Evolutionary conservation across 1,140 invertebrate genomes (phyloP).

Genomic region (Pemphigus obesinymphae): DNA sequence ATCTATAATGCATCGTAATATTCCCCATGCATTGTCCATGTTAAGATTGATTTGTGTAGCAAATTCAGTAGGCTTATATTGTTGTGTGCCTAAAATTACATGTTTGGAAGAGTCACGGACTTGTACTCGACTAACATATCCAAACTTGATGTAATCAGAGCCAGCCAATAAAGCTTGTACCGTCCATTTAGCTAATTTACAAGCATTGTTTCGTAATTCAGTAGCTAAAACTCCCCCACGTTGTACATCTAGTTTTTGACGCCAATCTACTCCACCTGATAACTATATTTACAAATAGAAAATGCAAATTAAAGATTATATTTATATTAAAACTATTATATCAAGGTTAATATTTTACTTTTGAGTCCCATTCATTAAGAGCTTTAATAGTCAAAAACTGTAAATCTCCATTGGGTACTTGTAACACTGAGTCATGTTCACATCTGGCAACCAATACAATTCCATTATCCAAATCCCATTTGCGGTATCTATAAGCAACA

Average conservation of each 20-base stretch:
- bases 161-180: slow-evolving; percentile 93
- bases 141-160: slow-evolving; percentile 97
- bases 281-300: slow-evolving; percentile 6
- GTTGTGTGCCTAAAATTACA: slow-evolving; percentile 95
- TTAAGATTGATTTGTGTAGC: slow-evolving; percentile 98
- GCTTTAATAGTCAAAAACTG: slow-evolving; percentile 97
- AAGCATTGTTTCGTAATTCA: slow-evolving; percentile 96
- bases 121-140: slow-evolving; percentile 92
- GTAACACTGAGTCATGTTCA: slow-evolving; percentile 93
- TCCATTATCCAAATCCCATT: slow-evolving; percentile 93
- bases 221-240: slow-evolving; percentile 96
- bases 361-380: slow-evolving; percentile 98
- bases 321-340: neutral
- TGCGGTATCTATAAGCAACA: slow-evolving; percentile 93
- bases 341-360: slow-evolving; percentile 53
- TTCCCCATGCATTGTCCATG: slow-evolving; percentile 99
- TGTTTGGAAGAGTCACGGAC: slow-evolving; percentile 92
- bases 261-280: slow-evolving; percentile 84
- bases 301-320: neutral
- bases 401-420: slow-evolving; percentile 81
- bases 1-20: slow-evolving; percentile 96
- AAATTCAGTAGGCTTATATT: slow-evolving; percentile 97
- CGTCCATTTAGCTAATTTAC: slow-evolving; percentile 99
- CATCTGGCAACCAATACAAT: slow-evolving; percentile 88
- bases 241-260: slow-evolving; percentile 94